Evolutionary conservation across 2,888 invertebrate genomes (phyloP).

Genomic region (Saturnia pavonia): DNA sequence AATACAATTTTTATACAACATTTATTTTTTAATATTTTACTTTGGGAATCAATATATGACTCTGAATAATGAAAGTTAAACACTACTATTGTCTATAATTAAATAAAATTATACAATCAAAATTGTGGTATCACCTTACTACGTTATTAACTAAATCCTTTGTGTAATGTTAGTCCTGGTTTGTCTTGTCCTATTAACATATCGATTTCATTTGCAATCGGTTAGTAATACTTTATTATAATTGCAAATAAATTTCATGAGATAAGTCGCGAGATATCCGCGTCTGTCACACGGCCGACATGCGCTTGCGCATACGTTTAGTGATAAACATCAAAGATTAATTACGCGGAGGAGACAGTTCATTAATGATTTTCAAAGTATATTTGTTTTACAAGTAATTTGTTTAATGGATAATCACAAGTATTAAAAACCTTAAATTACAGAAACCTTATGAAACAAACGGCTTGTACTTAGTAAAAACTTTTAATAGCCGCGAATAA

Average conservation of each 20-base stretch:
- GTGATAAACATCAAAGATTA: conserved; percentile 40
- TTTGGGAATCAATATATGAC: no score
- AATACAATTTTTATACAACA: no score
- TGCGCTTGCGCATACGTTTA: conserved; percentile 50
- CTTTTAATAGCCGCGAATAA: no score
- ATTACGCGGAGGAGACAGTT: conserved; percentile 23
- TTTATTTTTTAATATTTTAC: no score
- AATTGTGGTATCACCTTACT: neutral
- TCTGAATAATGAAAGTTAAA: no score
- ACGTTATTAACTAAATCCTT: neutral
- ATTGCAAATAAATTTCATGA: conserved; percentile 70
- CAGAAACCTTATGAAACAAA: neutral
- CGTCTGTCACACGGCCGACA: conserved; percentile 31
- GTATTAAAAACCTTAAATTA: neutral
- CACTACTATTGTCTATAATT: no score
- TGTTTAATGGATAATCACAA: neutral
- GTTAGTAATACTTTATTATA: conserved; percentile 45
- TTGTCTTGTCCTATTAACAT: conserved; percentile 11
- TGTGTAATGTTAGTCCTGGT: neutral
- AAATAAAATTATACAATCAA: neutral
- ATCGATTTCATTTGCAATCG: conserved; percentile 11
- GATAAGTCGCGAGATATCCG: conserved; percentile 65
- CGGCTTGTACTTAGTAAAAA: no score
- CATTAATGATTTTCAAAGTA: conserved; percentile 7
- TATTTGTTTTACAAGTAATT: neutral